A percentile compares a stretch with the other conserved stretches of the same genome.
phyloP scores from a whole-genome alignment of 1,140 invertebrate species.

The Apolygus lucorum region DNA sequence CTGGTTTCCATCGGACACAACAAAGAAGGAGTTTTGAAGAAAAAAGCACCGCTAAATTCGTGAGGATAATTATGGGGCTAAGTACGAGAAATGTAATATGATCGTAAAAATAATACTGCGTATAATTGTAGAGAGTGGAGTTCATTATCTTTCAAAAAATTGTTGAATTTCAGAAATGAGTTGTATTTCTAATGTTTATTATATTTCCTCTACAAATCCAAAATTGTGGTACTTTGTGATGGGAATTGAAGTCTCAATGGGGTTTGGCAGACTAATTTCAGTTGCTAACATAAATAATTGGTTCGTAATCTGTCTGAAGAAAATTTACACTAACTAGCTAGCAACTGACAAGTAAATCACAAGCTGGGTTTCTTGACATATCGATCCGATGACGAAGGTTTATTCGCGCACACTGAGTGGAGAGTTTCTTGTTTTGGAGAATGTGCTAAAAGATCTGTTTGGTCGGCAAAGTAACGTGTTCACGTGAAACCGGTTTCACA shows the following conservation, averaged over 20 bases:
- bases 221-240: not conserved
- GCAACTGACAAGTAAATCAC: not conserved
- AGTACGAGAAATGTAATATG: not conserved
- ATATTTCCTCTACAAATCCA: not conserved
- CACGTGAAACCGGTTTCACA: not conserved
- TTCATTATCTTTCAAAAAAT: not conserved
- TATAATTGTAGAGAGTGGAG: not conserved
- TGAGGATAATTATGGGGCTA: not conserved
- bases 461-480: not conserved
- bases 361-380: not conserved
- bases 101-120: not conserved
- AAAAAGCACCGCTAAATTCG: not conserved
- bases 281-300: no score
- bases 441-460: not conserved
- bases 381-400: not conserved
- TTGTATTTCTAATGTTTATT: no score
- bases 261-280: no score
- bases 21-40: not conserved
- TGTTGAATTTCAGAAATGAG: not conserved
- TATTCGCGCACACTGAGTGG: not conserved
- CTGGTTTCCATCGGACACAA: not conserved
- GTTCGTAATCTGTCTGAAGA: not conserved
- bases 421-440: not conserved
- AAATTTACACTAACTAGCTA: not conserved
- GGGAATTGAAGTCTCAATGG: no score